Base-by-base conservation (phyloP, 2,797 vertebrate species). In the Cyclopterus lumpus region DNA sequence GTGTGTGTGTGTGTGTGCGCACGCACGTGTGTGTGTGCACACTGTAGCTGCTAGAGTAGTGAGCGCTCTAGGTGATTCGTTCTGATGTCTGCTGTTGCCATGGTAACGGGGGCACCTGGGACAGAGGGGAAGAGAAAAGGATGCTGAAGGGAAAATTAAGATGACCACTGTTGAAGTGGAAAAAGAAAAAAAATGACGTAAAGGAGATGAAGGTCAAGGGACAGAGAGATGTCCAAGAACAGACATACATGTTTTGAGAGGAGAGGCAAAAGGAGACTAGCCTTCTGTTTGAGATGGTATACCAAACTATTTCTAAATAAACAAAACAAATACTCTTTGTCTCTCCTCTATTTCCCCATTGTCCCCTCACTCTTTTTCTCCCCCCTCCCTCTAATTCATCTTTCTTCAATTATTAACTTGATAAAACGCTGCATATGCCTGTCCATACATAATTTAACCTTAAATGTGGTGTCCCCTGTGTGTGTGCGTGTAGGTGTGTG, bases 321-420 rank as follows among this genome's bases (percentile, higher is more conserved):
- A 67, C 54, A 64, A 28, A 12, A 10, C 1, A 24, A 51, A 51
- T 51, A 51, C 49, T 51, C n/a, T 76, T 66, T 42, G 36, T 77
- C 76, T 70, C 55, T 60, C 22, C 38, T 67, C 53, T 65, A 30
- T 53, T 44, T 66, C 59, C 48, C 48, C 48, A 10, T 11, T n/a
- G 4, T 24, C 48, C 42, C 54, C 42, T 62, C 71, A 32, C 14
- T 38, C 49, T 36, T n/a, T n/a, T 38, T 7, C 58, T 24, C 38
- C 49, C 44, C 16, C 16, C 51, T 5, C 15, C 38, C 36, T 55
- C 49, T 76, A 75, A 87, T 86, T 88, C 82, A 70, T 89, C 67
- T 86, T 76, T 82, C 85, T 91, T 95, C 64, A 94, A 95, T 95
- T 93, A 95, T 95, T 95, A 88, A 95, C 84, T 77, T 77, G 83